Conservation (phyloP, 2,113 vertebrate genomes). For the Gymnarchus niloticus region DNA sequence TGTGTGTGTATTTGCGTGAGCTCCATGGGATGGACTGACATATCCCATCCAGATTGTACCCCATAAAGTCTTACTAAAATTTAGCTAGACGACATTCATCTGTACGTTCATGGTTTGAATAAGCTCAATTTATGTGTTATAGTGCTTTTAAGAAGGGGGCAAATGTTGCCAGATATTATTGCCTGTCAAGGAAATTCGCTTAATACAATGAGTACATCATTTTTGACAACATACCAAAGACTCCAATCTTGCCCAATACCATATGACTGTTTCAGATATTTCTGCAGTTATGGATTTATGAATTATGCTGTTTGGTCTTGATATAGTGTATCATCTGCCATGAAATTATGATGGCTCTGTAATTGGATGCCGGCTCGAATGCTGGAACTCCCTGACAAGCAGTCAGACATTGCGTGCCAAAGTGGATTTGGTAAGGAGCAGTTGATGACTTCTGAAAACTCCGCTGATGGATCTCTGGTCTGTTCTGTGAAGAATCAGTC, state of each 20-base stretch:
- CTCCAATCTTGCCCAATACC: not conserved
- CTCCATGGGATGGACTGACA: not conserved
- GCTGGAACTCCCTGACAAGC: not conserved
- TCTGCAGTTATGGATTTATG: not conserved
- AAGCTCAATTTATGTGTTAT: not conserved
- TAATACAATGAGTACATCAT: not conserved
- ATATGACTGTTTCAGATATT: not conserved
- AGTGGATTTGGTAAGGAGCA: not conserved
- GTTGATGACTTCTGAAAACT: slow-evolving; percentile 2
- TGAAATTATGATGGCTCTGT: not conserved
- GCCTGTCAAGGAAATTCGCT: not conserved
- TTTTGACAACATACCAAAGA: not conserved
- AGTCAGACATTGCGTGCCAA: not conserved
- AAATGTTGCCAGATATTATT: not conserved
- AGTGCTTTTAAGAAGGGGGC: not conserved
- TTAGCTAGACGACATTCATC: not conserved
- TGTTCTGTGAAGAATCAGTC: not conserved
- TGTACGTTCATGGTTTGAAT: not conserved
- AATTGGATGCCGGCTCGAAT: not conserved
- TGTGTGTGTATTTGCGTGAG: too few species aligned
- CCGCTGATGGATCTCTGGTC: not conserved
- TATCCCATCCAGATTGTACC: not conserved
- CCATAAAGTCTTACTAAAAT: not conserved
- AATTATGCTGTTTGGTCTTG: not conserved
- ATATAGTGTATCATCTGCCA: not conserved